Percentiles rank a stretch among this genome's conserved stretches.
Conservation (phyloP, 2,113 vertebrate species). For the Nasalis larvatus region DNA sequence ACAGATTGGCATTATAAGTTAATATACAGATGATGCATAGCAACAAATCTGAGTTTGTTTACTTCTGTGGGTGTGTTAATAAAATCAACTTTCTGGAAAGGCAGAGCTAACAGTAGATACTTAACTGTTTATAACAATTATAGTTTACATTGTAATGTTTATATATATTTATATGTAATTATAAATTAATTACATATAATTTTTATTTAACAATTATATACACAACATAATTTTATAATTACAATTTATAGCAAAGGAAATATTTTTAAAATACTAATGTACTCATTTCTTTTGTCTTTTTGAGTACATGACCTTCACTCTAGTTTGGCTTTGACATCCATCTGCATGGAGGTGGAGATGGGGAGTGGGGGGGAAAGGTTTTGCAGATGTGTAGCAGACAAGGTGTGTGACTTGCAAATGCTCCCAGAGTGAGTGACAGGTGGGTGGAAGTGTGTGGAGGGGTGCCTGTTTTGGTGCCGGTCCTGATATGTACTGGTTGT, state of each 20-base stretch:
- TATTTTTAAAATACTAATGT: not conserved
- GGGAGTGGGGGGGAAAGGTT: not conserved
- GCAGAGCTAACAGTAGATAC: not conserved
- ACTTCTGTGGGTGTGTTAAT: not conserved
- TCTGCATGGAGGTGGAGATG: not conserved
- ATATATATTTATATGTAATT: too few species aligned
- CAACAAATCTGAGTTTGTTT: not conserved
- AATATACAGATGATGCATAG: not conserved
- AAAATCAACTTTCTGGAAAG: not conserved
- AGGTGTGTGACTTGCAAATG: not conserved
- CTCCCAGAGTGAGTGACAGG: not conserved
- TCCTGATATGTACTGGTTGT: not conserved
- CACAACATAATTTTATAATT: not conserved
- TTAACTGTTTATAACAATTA: not conserved
- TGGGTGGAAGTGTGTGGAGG: not conserved
- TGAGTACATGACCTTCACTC: not conserved
- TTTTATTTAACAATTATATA: not conserved
- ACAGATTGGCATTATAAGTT: not conserved
- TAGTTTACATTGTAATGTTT: not conserved
- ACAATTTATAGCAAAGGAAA: not conserved
- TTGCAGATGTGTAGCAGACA: not conserved
- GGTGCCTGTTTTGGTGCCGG: not conserved
- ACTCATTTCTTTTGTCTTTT: not conserved
- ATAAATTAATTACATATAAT: too few species aligned
- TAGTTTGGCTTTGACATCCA: not conserved